Conservation (phyloP, 2,888 invertebrate species). For the Melipona beecheii region DNA sequence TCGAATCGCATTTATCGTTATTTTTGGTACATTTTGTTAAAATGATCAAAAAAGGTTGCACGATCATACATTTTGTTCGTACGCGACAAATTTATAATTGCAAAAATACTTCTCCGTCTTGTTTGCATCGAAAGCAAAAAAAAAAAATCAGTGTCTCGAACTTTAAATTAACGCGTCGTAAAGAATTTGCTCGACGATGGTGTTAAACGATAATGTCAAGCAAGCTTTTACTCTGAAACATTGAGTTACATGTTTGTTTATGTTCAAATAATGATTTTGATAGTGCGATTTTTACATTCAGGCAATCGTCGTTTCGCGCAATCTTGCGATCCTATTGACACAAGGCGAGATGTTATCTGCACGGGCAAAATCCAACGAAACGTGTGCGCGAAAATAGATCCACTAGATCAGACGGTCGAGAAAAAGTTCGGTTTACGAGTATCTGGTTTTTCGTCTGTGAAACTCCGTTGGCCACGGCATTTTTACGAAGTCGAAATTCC, state of each 20-base stretch:
- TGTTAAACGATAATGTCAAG: not conserved
- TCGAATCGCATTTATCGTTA: no score
- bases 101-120: not conserved
- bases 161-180: no score
- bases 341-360: not conserved
- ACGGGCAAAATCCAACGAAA: not conserved
- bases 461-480: conserved; percentile 34
- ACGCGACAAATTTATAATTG: not conserved
- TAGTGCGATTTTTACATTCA: not conserved
- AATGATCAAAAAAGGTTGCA: no score
- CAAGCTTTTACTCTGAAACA: not conserved
- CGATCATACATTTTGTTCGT: not conserved
- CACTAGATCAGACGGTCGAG: conserved; percentile 36
- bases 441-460: conserved; percentile 1
- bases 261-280: not conserved
- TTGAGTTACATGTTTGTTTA: not conserved
- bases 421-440: conserved; percentile 1
- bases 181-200: no score
- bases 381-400: not conserved
- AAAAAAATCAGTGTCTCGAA: no score
- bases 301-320: not conserved
- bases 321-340: no score
- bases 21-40: no score
- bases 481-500: conserved; percentile 29
- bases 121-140: not conserved